Conservation (phyloP, 2,113 vertebrate genomes). For the Chamaea fasciata region DNA sequence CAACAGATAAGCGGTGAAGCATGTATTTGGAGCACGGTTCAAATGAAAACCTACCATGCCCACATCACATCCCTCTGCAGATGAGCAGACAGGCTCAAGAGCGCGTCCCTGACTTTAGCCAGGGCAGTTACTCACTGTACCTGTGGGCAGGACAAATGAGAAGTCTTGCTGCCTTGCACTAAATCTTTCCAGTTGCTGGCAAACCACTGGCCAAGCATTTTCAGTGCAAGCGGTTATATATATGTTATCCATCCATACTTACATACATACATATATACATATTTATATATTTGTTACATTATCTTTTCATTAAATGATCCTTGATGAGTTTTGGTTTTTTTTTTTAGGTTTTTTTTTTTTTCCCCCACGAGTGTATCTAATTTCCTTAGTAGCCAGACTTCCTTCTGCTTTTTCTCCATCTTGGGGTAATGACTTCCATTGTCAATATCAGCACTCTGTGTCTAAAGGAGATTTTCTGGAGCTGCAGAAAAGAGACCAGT, state of each 20-base stretch:
- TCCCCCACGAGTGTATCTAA: not conserved
- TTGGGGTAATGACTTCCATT: not conserved
- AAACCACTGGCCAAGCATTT: not conserved
- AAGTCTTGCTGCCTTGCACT: not conserved
- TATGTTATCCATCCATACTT: not conserved
- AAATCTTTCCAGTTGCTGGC: not conserved
- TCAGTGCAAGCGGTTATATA: not conserved
- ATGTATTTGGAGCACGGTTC: not conserved
- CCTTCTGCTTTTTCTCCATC: not conserved
- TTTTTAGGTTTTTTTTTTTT: not conserved
- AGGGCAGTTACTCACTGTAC: not conserved
- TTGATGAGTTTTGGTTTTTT: not conserved
- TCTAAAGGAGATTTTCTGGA: slow-evolving; percentile 10
- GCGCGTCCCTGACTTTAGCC: not conserved
- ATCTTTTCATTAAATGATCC: not conserved
- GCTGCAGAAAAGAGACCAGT: not conserved
- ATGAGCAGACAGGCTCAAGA: not conserved
- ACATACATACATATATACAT: no score
- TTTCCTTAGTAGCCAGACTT: not conserved
- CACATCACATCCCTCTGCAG: not conserved
- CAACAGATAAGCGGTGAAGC: not conserved
- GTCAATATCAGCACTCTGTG: not conserved
- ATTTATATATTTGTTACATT: not conserved
- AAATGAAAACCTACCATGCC: not conserved
- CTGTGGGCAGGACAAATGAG: not conserved